Percentiles rank a stretch among this genome's conserved stretches.
These are phyloP conservation scores for Gisinianus flammeolus DNA, from an alignment of 2,888 invertebrate genomes.

Conservation along the genomic window DNA sequence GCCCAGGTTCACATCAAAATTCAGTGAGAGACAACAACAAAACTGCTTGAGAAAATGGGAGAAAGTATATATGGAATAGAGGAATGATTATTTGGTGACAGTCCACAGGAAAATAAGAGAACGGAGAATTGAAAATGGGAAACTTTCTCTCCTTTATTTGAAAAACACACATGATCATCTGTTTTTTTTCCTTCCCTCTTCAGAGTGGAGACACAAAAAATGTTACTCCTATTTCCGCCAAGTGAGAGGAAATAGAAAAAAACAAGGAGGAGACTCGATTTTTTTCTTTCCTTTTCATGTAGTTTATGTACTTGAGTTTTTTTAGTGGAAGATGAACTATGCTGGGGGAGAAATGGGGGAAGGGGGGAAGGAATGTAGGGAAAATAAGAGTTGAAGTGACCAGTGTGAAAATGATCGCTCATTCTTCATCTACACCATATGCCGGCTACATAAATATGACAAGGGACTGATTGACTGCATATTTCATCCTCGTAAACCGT, in stretches of 20 bases:
- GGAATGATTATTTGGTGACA: too few species aligned
- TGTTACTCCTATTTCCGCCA: neutral
- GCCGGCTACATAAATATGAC: constrained; percentile 53
- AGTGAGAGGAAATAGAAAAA: constrained; percentile 6
- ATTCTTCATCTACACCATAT: constrained; percentile 46
- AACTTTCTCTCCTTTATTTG: too few species aligned
- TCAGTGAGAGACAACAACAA: too few species aligned
- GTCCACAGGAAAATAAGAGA: too few species aligned
- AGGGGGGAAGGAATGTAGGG: neutral
- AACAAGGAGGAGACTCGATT: neutral
- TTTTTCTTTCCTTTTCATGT: neutral
- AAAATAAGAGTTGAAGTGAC: neutral
- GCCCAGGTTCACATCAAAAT: too few species aligned
- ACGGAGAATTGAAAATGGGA: too few species aligned
- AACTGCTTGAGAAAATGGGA: too few species aligned
- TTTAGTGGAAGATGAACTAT: too few species aligned
- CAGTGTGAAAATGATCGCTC: constrained; percentile 20
- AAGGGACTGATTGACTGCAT: constrained; percentile 53
- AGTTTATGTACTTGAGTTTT: neutral
- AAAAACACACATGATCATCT: too few species aligned
- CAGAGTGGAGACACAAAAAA: too few species aligned
- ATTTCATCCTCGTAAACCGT: constrained; percentile 48
- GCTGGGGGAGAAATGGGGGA: neutral
- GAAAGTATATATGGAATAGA: too few species aligned
- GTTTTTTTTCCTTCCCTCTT: too few species aligned